phyloP scores from a whole-genome alignment of 1,140 invertebrate species.

The Neodiprion lecontei region DNA sequence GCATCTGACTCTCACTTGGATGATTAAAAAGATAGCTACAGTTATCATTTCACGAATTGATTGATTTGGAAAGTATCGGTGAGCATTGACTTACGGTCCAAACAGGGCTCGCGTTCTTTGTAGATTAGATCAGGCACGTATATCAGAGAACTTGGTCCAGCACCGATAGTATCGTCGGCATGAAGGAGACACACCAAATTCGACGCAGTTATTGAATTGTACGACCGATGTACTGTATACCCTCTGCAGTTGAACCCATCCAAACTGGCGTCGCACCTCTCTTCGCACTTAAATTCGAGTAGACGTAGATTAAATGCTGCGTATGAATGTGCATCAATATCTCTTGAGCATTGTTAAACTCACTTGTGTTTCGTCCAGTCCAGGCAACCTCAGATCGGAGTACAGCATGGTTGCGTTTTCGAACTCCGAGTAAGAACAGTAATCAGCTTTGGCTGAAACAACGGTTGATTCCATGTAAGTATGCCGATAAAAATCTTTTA shows the following conservation, averaged over 20 bases:
- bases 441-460: conserved; percentile 45
- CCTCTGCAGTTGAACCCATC: conserved; percentile 62
- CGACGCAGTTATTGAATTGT: conserved; percentile 11
- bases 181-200: conserved; percentile 54
- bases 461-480: conserved; percentile 21
- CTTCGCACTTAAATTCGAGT: conserved; percentile 56
- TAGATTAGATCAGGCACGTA: conserved; percentile 53
- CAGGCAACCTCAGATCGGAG: conserved; percentile 44
- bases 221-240: conserved; percentile 42
- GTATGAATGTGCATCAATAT: no score
- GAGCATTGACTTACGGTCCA: conserved; percentile 59
- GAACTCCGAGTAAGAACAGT: conserved; percentile 58
- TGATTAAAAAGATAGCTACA: conserved; percentile 26
- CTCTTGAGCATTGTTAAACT: no score
- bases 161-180: conserved; percentile 56
- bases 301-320: neutral
- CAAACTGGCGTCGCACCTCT: conserved; percentile 57
- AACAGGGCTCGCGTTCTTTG: conserved; percentile 62
- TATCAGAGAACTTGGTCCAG: conserved; percentile 53
- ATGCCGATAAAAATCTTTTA: neutral
- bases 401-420: conserved; percentile 51
- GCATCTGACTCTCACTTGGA: conserved; percentile 62
- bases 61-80: conserved; percentile 6
- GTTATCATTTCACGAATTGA: conserved; percentile 10
- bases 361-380: conserved; percentile 46